These are phyloP conservation scores for Archaeoteleia sp. DNA, from an alignment of 2,888 invertebrate genomes.

Conservation along the genomic window DNA sequence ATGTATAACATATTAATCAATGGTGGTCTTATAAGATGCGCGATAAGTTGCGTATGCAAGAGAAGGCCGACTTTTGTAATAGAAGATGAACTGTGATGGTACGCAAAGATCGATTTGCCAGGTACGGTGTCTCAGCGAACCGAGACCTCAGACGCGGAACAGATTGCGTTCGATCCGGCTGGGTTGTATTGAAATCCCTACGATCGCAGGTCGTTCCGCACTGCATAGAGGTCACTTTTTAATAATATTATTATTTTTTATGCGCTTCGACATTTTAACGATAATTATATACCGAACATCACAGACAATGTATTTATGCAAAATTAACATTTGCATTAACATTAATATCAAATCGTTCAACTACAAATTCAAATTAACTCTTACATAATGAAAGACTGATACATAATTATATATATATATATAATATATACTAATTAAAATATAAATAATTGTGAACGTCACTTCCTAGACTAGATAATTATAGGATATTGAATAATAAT, in stretches of 20 bases:
- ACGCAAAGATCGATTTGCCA: constrained; percentile 22
- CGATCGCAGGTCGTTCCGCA: not conserved
- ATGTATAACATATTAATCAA: no score
- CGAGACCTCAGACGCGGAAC: constrained; percentile 7
- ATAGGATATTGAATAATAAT: no score
- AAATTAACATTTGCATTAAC: not conserved
- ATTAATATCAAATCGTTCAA: constrained; percentile 1
- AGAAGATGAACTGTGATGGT: not conserved
- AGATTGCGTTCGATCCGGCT: constrained; percentile 20
- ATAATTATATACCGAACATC: no score
- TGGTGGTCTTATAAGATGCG: no score
- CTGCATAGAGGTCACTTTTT: constrained; percentile 9
- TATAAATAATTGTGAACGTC: no score
- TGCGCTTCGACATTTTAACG: constrained; percentile 4
- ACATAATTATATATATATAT: no score
- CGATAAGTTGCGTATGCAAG: no score
- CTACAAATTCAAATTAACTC: no score
- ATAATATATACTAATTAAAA: no score
- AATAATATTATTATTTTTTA: constrained; percentile 21
- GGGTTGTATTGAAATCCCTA: constrained; percentile 6
- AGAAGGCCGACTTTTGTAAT: no score
- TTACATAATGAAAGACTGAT: no score
- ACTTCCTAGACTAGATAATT: no score
- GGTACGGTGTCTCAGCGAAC: not conserved
- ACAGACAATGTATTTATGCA: not conserved